These are phyloP conservation scores for Silurus lanzhouensis DNA, from an alignment of 2,797 vertebrate species.

Conservation along the genomic window DNA sequence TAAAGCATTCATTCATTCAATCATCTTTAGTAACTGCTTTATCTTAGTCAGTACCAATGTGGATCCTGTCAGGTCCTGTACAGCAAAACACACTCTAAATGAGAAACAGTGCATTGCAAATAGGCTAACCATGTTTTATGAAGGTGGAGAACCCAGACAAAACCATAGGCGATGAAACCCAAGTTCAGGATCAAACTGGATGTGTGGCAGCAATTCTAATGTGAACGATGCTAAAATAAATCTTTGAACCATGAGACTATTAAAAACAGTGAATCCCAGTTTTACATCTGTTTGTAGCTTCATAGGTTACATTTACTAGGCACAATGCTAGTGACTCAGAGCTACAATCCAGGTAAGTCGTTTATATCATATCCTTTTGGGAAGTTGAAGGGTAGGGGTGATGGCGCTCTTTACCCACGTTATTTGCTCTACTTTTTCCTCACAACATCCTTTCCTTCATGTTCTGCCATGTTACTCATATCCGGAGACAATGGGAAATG, in stretches of 20 bases:
- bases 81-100: neutral
- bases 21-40: neutral
- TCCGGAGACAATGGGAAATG: slow-evolving; percentile 39
- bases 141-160: neutral
- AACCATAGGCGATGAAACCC: neutral
- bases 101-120: neutral
- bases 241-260: neutral
- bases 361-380: neutral
- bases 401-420: neutral
- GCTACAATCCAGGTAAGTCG: neutral
- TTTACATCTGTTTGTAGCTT: neutral
- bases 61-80: neutral
- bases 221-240: neutral
- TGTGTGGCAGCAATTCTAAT: neutral
- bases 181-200: neutral
- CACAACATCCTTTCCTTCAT: slow-evolving; percentile 31
- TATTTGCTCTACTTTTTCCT: slow-evolving; percentile 15
- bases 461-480: slow-evolving; percentile 35
- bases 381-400: neutral
- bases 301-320: neutral
- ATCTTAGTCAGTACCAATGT: neutral
- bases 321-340: neutral
- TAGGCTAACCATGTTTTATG: neutral
- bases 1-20: neutral
- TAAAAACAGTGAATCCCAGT: neutral